A percentile compares a stretch with the other conserved stretches of the same genome.
Conservation (phyloP, 2,888 invertebrate genomes). For the Amblyteles armatorius region DNA sequence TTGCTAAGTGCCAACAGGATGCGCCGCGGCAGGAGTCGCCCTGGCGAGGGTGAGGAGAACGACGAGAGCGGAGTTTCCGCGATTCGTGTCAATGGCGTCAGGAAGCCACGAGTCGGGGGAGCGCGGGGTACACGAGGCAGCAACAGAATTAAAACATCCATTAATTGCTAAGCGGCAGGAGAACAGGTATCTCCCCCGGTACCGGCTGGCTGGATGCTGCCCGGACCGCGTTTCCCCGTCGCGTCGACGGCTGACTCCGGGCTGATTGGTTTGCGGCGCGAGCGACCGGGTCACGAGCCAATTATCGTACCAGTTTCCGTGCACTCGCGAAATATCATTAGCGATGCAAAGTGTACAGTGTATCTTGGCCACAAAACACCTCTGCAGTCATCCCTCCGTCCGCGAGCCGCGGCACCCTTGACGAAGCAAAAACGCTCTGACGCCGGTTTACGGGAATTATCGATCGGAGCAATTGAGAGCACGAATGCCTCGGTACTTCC, state of each 20-base stretch:
- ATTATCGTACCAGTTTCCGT: slow-evolving; percentile 60
- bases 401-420: too few species aligned
- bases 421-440: too few species aligned
- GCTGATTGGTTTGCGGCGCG: slow-evolving; percentile 65
- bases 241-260: slow-evolving; percentile 55
- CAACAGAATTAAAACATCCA: slow-evolving; percentile 58
- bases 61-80: slow-evolving; percentile 9
- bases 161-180: slow-evolving; percentile 63
- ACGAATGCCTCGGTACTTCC: too few species aligned
- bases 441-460: too few species aligned
- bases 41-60: neutral
- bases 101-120: slow-evolving; percentile 14
- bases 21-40: neutral
- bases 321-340: slow-evolving; percentile 66
- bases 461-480: too few species aligned
- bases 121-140: slow-evolving; percentile 36
- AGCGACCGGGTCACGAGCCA: slow-evolving; percentile 61
- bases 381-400: neutral
- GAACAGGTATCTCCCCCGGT: slow-evolving; percentile 33
- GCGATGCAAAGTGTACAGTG: slow-evolving; percentile 57
- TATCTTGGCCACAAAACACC: slow-evolving; percentile 55
- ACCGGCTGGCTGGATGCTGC: slow-evolving; percentile 37
- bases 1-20: slow-evolving; percentile 1
- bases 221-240: slow-evolving; percentile 4
- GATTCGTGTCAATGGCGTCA: slow-evolving; percentile 42